A percentile compares a stretch with the other conserved stretches of the same genome.
phyloP scores from a whole-genome alignment of 2,797 vertebrate species.

The Cyprinodon diabolis region DNA sequence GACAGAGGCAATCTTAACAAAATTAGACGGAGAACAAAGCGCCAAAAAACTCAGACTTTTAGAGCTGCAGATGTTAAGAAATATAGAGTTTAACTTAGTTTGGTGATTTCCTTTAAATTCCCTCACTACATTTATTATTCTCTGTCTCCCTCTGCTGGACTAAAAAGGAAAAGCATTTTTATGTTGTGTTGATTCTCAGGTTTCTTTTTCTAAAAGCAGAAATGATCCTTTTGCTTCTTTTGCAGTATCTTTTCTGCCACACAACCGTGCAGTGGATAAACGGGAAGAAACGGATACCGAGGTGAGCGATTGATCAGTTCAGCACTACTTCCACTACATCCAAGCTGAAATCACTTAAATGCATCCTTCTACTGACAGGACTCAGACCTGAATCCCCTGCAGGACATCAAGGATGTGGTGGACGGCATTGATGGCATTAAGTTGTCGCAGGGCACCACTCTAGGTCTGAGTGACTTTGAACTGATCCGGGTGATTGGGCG shows the following conservation, averaged over 20 bases:
- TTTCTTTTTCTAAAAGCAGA: not conserved
- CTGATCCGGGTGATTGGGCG: slow-evolving; percentile 95
- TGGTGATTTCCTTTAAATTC: not conserved
- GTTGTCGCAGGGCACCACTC: slow-evolving; percentile 90
- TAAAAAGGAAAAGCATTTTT: not conserved
- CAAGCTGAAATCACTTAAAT: not conserved
- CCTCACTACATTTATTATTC: slow-evolving; percentile 9
- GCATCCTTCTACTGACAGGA: not conserved
- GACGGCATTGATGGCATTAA: slow-evolving; percentile 95
- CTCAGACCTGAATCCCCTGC: not conserved
- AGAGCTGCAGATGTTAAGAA: slow-evolving; percentile 7
- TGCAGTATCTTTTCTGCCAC: slow-evolving; percentile 89
- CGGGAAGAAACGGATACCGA: slow-evolving; percentile 87
- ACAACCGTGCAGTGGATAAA: slow-evolving; percentile 88
- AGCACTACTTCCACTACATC: not conserved
- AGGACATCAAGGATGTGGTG: slow-evolving; percentile 94
- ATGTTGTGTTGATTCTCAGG: not conserved
- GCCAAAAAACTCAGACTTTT: slow-evolving; percentile 5
- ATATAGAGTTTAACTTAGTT: slow-evolving; percentile 45
- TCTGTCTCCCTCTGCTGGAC: slow-evolving; percentile 60
- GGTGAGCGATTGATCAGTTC: slow-evolving; percentile 74
- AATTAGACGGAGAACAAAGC: too few species aligned
- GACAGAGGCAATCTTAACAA: too few species aligned
- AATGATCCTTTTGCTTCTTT: slow-evolving; percentile 17
- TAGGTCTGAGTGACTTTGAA: slow-evolving; percentile 94